Evolutionary conservation across 92 coral and sea anemone species (phyloP).

Genomic region (Porites lobata): DNA sequence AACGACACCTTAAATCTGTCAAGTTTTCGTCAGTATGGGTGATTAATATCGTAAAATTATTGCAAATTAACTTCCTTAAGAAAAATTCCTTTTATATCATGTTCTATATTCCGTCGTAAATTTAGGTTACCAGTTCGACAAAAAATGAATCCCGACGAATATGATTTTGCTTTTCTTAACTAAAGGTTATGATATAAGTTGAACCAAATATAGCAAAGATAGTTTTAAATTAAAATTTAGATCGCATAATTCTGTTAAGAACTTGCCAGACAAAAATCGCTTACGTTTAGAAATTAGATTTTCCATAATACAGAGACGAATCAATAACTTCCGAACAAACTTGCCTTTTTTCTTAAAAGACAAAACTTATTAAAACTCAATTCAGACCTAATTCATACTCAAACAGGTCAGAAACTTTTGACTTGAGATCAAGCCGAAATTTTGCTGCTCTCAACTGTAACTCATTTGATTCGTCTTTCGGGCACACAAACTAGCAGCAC

Average conservation of each 20-base stretch:
- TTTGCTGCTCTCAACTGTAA: no score
- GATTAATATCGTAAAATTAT: not conserved
- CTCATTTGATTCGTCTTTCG: no score
- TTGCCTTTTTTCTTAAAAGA: no score
- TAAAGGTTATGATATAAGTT: not conserved
- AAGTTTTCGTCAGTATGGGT: not conserved
- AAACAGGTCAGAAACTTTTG: no score
- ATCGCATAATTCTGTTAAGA: not conserved
- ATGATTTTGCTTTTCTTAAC: not conserved
- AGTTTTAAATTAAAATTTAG: not conserved
- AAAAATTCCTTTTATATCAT: not conserved
- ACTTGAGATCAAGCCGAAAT: no score
- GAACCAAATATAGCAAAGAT: not conserved
- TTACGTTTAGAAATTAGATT: not conserved
- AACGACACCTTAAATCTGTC: not conserved
- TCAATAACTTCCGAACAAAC: no score
- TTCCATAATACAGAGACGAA: not conserved
- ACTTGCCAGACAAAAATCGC: not conserved
- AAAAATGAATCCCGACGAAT: not conserved
- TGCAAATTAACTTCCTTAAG: not conserved
- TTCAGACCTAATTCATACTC: no score
- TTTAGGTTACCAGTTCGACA: not conserved
- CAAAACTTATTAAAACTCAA: no score
- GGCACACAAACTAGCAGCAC: no score
- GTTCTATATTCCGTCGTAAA: not conserved